A percentile compares a stretch with the other conserved stretches of the same genome.
phyloP scores from a whole-genome alignment of 1,140 invertebrate genomes.

The Choristoneura fumiferana region DNA sequence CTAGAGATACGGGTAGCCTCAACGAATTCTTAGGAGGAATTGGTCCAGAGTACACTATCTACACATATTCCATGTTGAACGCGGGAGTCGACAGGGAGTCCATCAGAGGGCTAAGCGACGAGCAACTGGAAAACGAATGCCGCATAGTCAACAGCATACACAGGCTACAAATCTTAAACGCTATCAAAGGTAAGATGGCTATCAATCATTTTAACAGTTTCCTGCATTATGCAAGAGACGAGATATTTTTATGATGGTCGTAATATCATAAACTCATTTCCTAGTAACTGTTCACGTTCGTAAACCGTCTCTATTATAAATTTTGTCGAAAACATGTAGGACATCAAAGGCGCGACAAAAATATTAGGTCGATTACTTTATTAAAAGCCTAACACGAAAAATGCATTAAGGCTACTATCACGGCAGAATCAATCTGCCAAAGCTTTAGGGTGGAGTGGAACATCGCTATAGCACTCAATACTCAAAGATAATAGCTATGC shows the following conservation, averaged over 20 bases:
- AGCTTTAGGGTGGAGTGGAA: no score
- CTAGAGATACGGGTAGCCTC: conserved; percentile 93
- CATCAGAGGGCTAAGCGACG: conserved; percentile 90
- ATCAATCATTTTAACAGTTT: conserved; percentile 27
- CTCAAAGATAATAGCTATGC: neutral
- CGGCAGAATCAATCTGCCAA: neutral
- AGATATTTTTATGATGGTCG: conserved; percentile 17
- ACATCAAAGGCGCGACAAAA: conserved; percentile 8
- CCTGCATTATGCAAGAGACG: conserved; percentile 9
- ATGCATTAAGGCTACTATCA: conserved; percentile 1
- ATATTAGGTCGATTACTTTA: neutral
- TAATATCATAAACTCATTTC: conserved; percentile 1
- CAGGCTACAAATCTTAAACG: conserved; percentile 91
- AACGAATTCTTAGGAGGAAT: conserved; percentile 94
- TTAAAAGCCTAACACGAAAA: conserved; percentile 5
- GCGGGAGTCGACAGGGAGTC: conserved; percentile 95
- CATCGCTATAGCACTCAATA: neutral
- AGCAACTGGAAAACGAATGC: conserved; percentile 94
- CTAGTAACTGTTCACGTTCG: neutral
- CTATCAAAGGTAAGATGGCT: conserved; percentile 85
- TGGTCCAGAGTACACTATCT: conserved; percentile 95
- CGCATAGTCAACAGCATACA: conserved; percentile 97
- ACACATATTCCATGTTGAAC: conserved; percentile 98
- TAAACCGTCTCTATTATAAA: conserved; percentile 7
- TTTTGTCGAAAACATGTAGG: conserved; percentile 2